phyloP scores from a whole-genome alignment of 1,140 invertebrate species.

The Cydia pomonella region DNA sequence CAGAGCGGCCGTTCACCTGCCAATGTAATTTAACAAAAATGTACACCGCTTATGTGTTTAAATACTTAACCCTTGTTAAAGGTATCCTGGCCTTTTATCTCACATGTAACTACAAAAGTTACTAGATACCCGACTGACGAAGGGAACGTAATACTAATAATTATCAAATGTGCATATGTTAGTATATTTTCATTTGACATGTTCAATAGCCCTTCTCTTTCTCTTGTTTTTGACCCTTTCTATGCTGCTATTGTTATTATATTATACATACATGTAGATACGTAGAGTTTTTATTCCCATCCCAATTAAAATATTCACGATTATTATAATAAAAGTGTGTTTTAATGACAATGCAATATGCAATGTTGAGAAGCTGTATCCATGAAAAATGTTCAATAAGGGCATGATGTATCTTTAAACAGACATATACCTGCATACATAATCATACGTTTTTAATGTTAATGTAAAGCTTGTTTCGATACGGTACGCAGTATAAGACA shows the following conservation, averaged over 20 bases:
- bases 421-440: not conserved
- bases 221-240: too few species aligned
- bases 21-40: conserved; percentile 33
- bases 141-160: not conserved
- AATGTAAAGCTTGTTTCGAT: not conserved
- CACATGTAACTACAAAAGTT: not conserved
- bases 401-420: not conserved
- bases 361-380: too few species aligned
- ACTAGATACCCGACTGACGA: not conserved
- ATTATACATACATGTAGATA: too few species aligned
- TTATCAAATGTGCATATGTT: not conserved
- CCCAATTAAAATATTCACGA: too few species aligned
- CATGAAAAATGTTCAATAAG: too few species aligned
- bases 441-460: not conserved
- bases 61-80: conserved; percentile 1
- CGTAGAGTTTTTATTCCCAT: too few species aligned
- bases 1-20: conserved; percentile 48
- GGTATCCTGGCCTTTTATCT: not conserved
- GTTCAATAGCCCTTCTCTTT: not conserved
- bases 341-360: too few species aligned
- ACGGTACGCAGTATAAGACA: not conserved
- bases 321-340: too few species aligned
- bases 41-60: conserved; percentile 9
- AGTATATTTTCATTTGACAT: not conserved
- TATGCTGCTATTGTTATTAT: too few species aligned